Conservation (phyloP, 2,113 vertebrate genomes). For the Semnornis frantzii region DNA sequence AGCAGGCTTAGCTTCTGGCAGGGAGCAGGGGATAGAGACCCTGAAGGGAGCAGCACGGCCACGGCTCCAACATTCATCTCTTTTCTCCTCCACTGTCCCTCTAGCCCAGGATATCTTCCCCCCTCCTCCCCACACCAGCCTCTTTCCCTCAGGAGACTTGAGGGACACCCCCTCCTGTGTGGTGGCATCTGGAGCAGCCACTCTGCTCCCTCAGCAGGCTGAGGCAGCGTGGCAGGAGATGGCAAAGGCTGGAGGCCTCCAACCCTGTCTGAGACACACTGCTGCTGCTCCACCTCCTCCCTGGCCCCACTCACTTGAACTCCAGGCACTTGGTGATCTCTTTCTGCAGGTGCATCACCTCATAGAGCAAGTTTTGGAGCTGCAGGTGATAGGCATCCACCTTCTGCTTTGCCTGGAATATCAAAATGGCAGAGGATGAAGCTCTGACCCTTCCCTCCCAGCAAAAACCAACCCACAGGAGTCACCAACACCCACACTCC, state of each 20-base stretch:
- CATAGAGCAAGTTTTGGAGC: slow-evolving; percentile 96
- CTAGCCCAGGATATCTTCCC: background rate
- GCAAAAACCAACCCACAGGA: fast-evolving
- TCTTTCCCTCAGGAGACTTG: background rate
- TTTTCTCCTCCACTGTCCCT: background rate
- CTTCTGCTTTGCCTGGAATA: slow-evolving; percentile 90
- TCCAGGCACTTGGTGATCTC: slow-evolving; percentile 98
- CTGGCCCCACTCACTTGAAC: slow-evolving; percentile 88
- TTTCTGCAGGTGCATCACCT: slow-evolving; percentile 98
- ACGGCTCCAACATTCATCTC: background rate
- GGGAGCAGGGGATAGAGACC: background rate
- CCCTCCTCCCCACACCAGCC: background rate
- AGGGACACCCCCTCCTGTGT: background rate
- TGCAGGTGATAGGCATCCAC: slow-evolving; percentile 95
- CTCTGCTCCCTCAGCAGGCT: fast-evolving
- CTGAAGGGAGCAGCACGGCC: background rate
- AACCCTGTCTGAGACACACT: background rate
- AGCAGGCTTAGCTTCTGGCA: background rate
- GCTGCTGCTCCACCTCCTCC: background rate
- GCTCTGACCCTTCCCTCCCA: background rate
- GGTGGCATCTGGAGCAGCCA: background rate
- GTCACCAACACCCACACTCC: fast-evolving
- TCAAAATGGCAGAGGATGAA: background rate
- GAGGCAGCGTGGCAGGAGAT: fast-evolving
- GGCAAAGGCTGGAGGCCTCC: background rate